phyloP scores from a whole-genome alignment of 1,140 invertebrate species.

The Drosophila grimshawi region DNA sequence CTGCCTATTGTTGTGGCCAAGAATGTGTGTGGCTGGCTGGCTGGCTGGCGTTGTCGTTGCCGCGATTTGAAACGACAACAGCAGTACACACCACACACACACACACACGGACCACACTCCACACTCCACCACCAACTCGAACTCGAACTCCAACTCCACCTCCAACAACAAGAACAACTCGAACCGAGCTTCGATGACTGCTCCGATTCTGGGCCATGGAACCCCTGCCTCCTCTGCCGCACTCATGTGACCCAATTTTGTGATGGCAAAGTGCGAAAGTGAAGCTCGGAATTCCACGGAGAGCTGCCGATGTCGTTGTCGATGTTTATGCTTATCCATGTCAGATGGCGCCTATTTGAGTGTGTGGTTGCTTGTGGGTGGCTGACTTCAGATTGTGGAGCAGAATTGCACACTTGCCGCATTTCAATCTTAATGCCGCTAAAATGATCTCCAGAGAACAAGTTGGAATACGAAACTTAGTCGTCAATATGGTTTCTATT shows the following conservation, averaged over 20 bases:
- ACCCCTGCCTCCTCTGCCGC: slow-evolving; percentile 3
- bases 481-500: too few relatives aligned
- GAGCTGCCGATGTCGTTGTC: slow-evolving; percentile 2
- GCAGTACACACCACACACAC: neutral
- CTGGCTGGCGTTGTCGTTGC: slow-evolving; percentile 24
- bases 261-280: slow-evolving; percentile 56
- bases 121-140: neutral
- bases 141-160: neutral
- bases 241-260: slow-evolving; percentile 67
- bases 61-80: slow-evolving; percentile 50
- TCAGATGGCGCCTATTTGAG: neutral
- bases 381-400: too few relatives aligned
- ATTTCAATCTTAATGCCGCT: too few relatives aligned
- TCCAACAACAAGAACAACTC: slow-evolving; percentile 14
- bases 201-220: slow-evolving; percentile 45
- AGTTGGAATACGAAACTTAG: too few relatives aligned
- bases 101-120: neutral
- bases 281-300: slow-evolving; percentile 29
- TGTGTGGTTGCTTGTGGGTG: neutral
- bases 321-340: slow-evolving; percentile 1
- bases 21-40: slow-evolving; percentile 14
- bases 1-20: slow-evolving; percentile 67
- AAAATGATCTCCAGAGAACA: neutral
- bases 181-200: slow-evolving; percentile 9
- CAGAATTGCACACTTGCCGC: too few relatives aligned